Base-by-base conservation (phyloP, 2,113 vertebrate species). In the Ophthalmolycus amberensis region DNA sequence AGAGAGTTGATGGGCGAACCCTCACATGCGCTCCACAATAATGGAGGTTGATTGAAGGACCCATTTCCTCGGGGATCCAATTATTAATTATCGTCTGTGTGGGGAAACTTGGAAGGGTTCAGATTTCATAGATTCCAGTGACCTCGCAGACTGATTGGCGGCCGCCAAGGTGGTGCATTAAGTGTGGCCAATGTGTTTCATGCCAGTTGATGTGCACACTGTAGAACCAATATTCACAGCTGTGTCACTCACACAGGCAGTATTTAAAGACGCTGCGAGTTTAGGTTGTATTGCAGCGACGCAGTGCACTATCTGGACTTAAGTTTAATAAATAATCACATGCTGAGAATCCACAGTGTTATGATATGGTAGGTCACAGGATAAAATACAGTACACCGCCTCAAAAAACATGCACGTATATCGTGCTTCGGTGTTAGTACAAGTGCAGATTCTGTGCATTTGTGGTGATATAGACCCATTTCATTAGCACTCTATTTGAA, bases 61-160 rank as follows among this genome's bases (percentile, higher is more conserved):
- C 75, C 38, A n/a, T 82, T 86, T 91, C 91, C 88, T 69, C 22
- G 0, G 84, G 79, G 91, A 86, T 80, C 85, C 89, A 76, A 91
- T 93, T 88, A 89, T 90, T 82, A 89, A 89, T 90, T 87, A 81
- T 78, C 9, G 18, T 40, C 83, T 86, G 76, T 78, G 60, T 62
- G 75, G 56, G 56, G 59, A 79, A 88, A 86, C 64, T 75, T 65
- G 60, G 81, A 77, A 22, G 22, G 64, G 71, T 85, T 78, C 80
- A 58, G 64, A 83, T 86, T 86, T 89, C 87, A 83, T 66, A 84
- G 74, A 71, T 75, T 70, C 52, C 72, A n/a, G 25, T 80, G 89
- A 88, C 88, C 84, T 79, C 20, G 5, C 69, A 14, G 68, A 1
- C 79, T 88, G 90, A 89, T 83, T 88, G 85, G 77, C 18, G 32